phyloP scores from a whole-genome alignment of 2,797 vertebrate genomes.

The Serranus cabrilla region DNA sequence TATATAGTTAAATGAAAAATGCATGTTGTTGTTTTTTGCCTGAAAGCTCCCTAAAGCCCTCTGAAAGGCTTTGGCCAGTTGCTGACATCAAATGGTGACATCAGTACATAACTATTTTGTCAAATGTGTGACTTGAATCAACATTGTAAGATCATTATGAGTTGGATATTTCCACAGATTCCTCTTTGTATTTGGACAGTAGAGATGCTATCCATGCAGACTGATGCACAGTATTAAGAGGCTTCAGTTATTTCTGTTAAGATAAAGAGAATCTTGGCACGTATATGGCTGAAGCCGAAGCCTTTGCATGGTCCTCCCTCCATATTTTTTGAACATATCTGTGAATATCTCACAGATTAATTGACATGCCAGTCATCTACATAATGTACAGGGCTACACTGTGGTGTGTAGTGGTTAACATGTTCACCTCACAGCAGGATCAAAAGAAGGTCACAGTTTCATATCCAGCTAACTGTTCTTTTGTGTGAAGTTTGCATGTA shows the following conservation, averaged over 20 bases:
- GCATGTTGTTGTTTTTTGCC: background rate
- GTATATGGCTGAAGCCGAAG: background rate
- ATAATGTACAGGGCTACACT: no score
- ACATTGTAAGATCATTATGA: no score
- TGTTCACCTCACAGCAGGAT: no score
- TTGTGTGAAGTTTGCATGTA: no score
- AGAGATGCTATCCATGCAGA: background rate
- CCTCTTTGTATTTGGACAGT: background rate
- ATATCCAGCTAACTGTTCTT: no score
- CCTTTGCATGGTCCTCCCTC: background rate
- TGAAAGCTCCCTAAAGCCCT: background rate
- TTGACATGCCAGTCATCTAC: background rate
- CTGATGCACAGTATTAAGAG: background rate
- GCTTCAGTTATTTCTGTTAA: background rate
- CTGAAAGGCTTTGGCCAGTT: background rate
- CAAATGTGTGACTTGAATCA: no score
- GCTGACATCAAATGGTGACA: background rate
- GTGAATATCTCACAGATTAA: background rate
- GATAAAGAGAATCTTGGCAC: no score
- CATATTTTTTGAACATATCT: slow-evolving; percentile 10
- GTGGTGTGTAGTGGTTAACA: no score
- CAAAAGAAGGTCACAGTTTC: no score
- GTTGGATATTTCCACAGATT: no score
- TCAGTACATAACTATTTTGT: no score
- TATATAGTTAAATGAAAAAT: background rate